A percentile compares a stretch with the other conserved stretches of the same genome.
phyloP scores from a whole-genome alignment of 2,797 vertebrate species.

The Poeciliopsis paucimaculata region DNA sequence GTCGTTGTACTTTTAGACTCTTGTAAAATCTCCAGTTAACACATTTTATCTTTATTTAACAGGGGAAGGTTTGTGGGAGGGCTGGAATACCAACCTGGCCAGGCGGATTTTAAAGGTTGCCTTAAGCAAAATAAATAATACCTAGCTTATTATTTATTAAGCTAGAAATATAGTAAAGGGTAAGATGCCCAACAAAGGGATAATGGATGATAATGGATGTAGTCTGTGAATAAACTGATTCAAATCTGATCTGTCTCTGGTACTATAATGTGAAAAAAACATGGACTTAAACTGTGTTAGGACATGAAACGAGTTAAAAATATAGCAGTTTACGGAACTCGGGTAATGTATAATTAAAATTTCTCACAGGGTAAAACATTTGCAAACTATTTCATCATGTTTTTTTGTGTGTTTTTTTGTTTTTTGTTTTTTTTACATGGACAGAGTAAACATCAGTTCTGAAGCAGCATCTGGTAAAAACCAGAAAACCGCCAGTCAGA shows the following conservation, averaged over 20 bases:
- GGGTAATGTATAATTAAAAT: not conserved
- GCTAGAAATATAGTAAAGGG: no score
- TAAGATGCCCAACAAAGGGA: no score
- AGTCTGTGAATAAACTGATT: not conserved
- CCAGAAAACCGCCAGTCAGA: slow-evolving; percentile 35
- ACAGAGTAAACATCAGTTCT: not conserved
- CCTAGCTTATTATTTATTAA: no score
- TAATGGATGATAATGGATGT: not conserved
- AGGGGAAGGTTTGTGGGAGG: no score
- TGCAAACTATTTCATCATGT: not conserved
- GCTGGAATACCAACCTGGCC: no score
- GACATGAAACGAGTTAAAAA: not conserved
- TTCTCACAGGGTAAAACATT: not conserved
- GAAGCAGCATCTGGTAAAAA: not conserved
- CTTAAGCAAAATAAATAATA: no score
- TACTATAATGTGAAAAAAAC: no score
- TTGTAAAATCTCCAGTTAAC: not conserved
- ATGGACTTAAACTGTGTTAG: not conserved
- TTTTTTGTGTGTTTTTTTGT: not conserved
- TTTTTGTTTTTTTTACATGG: no score
- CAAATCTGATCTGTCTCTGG: not conserved
- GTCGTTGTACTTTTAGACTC: not conserved
- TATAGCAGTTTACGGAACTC: not conserved
- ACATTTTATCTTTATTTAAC: no score
- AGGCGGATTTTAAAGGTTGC: no score